phyloP scores from a whole-genome alignment of 2,113 vertebrate genomes.

The Tichodroma muraria region DNA sequence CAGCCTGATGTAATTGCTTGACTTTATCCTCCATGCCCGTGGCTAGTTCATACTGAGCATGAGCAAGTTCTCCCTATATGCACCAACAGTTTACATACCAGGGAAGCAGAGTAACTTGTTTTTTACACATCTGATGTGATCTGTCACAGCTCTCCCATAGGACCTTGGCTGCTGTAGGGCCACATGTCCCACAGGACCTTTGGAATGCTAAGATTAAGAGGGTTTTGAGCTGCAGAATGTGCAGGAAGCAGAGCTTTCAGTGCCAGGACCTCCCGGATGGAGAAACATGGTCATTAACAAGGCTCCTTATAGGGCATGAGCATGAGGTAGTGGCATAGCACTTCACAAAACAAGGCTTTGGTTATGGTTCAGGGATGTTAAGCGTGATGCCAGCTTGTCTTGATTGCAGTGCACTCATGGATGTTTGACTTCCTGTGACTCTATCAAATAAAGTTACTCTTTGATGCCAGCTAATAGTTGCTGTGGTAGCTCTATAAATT shows the following conservation, averaged over 20 bases:
- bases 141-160: rapidly evolving
- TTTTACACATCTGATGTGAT: background rate
- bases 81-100: background rate
- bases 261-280: background rate
- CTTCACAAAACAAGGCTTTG: background rate
- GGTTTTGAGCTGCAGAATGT: background rate
- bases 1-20: background rate
- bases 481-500: background rate
- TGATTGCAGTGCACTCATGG: background rate
- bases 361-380: background rate
- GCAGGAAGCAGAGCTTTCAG: background rate
- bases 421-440: background rate
- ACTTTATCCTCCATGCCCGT: background rate
- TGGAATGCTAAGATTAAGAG: background rate
- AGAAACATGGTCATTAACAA: background rate
- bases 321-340: background rate
- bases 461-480: background rate
- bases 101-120: background rate
- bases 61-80: background rate
- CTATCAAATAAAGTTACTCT: background rate
- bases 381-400: background rate
- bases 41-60: background rate
- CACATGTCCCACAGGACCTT: rapidly evolving
- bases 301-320: background rate
- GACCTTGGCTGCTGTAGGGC: background rate